phyloP scores from a whole-genome alignment of 2,113 vertebrate species.

The Zeus faber region DNA sequence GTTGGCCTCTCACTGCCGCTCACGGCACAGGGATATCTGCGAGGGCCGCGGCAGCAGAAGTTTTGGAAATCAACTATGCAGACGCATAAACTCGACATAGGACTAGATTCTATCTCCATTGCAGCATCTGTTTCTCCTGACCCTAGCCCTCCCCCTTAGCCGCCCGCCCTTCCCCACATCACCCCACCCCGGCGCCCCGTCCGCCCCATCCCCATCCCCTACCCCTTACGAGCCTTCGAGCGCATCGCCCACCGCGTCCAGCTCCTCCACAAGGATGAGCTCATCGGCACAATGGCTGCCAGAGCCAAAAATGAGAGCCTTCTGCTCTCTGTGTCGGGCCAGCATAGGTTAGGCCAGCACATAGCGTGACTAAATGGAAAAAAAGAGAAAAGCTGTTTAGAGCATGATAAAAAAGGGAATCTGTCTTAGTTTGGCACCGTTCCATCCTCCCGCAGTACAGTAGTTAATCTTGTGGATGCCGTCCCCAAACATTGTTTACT shows the following conservation, averaged over 20 bases:
- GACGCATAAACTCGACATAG: constrained; percentile 45
- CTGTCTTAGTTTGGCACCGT: constrained; percentile 17
- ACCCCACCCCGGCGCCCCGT: background rate
- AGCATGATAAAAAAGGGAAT: constrained; percentile 40
- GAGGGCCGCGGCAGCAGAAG: constrained; percentile 33
- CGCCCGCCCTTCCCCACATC: background rate
- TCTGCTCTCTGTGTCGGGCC: constrained; percentile 54
- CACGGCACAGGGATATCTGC: constrained; percentile 27
- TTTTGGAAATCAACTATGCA: constrained; percentile 32
- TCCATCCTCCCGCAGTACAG: constrained; percentile 21
- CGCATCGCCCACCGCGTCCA: constrained; percentile 58
- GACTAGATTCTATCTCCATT: constrained; percentile 37
- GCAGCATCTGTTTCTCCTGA: constrained; percentile 63
- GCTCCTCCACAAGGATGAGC: constrained; percentile 66
- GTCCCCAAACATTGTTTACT: constrained; percentile 15
- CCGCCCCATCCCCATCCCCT: background rate
- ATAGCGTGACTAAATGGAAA: constrained; percentile 68
- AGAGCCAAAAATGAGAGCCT: constrained; percentile 68
- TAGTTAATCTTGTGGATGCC: constrained; percentile 16
- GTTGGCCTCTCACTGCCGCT: background rate
- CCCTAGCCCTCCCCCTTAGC: constrained; percentile 20
- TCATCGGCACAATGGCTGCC: constrained; percentile 67
- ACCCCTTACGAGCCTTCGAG: constrained; percentile 50
- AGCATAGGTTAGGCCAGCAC: constrained; percentile 54
- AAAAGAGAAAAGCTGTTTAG: constrained; percentile 57